Base-by-base conservation (phyloP, 2,113 vertebrate genomes). In the Channa maculata region DNA sequence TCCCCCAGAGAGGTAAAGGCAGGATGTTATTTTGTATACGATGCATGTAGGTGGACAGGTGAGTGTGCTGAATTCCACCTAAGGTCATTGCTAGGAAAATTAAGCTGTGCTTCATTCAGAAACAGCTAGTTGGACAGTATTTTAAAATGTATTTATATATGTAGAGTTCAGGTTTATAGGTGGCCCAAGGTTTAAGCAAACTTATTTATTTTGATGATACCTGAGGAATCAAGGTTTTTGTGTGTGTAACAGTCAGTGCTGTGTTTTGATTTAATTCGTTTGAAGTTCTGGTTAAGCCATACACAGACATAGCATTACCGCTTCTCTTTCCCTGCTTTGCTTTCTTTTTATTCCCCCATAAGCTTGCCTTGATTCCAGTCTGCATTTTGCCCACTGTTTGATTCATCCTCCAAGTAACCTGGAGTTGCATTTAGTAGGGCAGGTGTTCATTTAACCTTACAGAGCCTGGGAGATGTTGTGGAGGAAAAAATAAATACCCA, bases 1-100 rank as follows among this genome's bases (percentile, higher is more conserved):
- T 61, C 91, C 88, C 87, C 86, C 91, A 87, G 84, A 92, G 95
- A 99, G 97, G 96, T 97, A 97, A 97, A 93, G 44, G 53, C 71
- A 54, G 60, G 34, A 34, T 66, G 54, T 9, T 59, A 2, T 24
- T 5, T 24, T 39, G 45, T 49, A 14, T 12, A 14, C 51, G 34
- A 24, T 50, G 12, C 8, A 51, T 5, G 4, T 73, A 46, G 5
- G 14, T 8, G n/a, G 14, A 58, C 9, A 2, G 3, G 33, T 0
- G 10, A 57, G 67, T 44, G 5, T 2, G 8, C 14, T 8, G 11
- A 24, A 61, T 54, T 37, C 39, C 41, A 52, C 39, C 33, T 11
- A 7, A 33, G 51, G 15, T 34, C 5, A 34, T 11, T 53, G 15
- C 2, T 24, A 8, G 49, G 9, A 51, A 51, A n/a, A 14, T n/a